Evolutionary conservation across 2,113 vertebrate genomes (phyloP).

Genomic region (Telmatochromis sp.): DNA sequence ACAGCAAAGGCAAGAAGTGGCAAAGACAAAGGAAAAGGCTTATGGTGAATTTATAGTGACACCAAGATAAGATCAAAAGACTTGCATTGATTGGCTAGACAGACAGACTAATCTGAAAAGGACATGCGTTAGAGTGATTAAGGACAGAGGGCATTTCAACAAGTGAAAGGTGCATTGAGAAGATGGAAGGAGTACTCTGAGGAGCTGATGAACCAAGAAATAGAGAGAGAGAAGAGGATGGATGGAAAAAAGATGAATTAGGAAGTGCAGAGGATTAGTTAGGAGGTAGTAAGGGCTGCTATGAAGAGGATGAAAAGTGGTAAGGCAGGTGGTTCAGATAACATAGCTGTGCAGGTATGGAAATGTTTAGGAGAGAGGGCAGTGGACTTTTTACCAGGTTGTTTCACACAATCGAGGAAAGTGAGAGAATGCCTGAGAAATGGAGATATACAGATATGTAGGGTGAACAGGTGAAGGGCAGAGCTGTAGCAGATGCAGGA

Average conservation of each 20-base stretch:
- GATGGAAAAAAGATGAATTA: not conserved
- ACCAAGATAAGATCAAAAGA: not conserved
- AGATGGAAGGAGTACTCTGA: not conserved
- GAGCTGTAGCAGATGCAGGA: not conserved
- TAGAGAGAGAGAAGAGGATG: not conserved
- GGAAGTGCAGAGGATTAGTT: not conserved
- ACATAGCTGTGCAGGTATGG: not conserved
- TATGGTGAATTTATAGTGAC: not conserved
- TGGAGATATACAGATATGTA: not conserved
- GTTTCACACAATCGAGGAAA: not conserved
- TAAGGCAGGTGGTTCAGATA: not conserved
- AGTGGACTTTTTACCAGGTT: not conserved
- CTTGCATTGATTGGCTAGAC: not conserved
- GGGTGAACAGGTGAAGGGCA: not conserved
- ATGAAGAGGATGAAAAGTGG: not conserved
- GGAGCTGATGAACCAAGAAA: not conserved
- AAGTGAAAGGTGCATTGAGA: not conserved
- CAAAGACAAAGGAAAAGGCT: not conserved
- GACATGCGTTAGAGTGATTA: not conserved
- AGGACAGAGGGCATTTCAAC: not conserved
- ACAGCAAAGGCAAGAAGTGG: not conserved
- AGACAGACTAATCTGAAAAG: not conserved
- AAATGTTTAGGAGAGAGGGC: not conserved
- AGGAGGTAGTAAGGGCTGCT: not conserved
- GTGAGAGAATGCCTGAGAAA: not conserved